Evolutionary conservation across 2,113 vertebrate genomes (phyloP).

Genomic region (Amphiprion ocellaris): DNA sequence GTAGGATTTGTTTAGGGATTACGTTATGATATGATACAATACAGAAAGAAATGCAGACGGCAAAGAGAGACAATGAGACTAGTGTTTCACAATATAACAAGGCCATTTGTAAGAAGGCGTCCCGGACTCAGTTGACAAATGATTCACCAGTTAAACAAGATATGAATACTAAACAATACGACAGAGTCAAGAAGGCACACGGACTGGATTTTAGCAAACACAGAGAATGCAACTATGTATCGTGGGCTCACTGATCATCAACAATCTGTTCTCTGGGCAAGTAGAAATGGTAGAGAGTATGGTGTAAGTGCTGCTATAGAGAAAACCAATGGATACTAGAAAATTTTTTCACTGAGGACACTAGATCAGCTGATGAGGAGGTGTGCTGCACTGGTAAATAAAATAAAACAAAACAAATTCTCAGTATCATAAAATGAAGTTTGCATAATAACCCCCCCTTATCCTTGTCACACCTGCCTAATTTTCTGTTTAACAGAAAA

Average conservation of each 20-base stretch:
- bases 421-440: slow-evolving; percentile 26
- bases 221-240: slow-evolving; percentile 9
- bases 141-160: slow-evolving; percentile 60
- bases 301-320: neutral
- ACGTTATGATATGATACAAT: slow-evolving; percentile 76
- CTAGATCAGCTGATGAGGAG: neutral
- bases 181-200: slow-evolving; percentile 25
- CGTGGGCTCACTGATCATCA: neutral
- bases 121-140: slow-evolving; percentile 49
- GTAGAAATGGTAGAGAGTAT: neutral
- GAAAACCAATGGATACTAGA: slow-evolving; percentile 20
- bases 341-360: slow-evolving; percentile 14
- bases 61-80: slow-evolving; percentile 65
- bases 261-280: neutral
- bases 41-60: slow-evolving; percentile 53
- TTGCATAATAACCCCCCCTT: slow-evolving; percentile 59
- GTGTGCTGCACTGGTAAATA: neutral
- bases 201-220: neutral
- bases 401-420: neutral
- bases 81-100: slow-evolving; percentile 70
- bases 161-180: slow-evolving; percentile 45
- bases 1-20: slow-evolving; percentile 72
- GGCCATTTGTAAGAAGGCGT: slow-evolving; percentile 23
- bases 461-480: slow-evolving; percentile 27
- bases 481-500: neutral